Evolutionary conservation across 2,797 vertebrate species (phyloP).

Genomic region (Aselliscus stoliczkanus): DNA sequence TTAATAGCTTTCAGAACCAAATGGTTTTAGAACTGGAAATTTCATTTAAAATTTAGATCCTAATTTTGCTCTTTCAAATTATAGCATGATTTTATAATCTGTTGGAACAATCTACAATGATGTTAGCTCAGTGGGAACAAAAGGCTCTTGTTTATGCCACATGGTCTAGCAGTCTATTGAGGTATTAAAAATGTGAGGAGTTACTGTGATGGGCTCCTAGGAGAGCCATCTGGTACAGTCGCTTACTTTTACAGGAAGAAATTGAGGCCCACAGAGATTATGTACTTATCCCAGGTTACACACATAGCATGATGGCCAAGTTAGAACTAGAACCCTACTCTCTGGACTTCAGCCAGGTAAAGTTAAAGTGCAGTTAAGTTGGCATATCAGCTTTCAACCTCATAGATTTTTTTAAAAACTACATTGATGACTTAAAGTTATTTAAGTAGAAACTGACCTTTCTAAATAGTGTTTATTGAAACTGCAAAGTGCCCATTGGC

Average conservation of each 20-base stretch:
- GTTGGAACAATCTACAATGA: background rate
- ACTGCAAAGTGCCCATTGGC: background rate
- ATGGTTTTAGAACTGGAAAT: background rate
- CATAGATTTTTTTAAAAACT: background rate
- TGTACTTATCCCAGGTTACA: background rate
- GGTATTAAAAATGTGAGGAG: background rate
- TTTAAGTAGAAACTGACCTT: background rate
- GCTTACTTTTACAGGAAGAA: background rate
- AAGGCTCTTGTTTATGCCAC: background rate
- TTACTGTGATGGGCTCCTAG: background rate
- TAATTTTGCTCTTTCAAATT: conserved; percentile 24
- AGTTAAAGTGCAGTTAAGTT: background rate
- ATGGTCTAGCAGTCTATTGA: background rate
- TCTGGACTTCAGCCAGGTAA: background rate
- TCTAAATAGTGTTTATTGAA: conserved; percentile 25
- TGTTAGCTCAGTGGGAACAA: background rate
- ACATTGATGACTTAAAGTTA: background rate
- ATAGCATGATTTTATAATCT: background rate
- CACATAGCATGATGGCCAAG: background rate
- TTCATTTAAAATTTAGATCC: conserved; percentile 27
- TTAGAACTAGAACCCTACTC: background rate
- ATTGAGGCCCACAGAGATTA: background rate
- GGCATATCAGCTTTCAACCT: background rate
- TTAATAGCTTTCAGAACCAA: conserved; percentile 8
- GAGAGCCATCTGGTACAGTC: background rate